These are phyloP conservation scores for Coleophora deauratella DNA, from an alignment of 2,888 invertebrate genomes.

Conservation along the genomic window DNA sequence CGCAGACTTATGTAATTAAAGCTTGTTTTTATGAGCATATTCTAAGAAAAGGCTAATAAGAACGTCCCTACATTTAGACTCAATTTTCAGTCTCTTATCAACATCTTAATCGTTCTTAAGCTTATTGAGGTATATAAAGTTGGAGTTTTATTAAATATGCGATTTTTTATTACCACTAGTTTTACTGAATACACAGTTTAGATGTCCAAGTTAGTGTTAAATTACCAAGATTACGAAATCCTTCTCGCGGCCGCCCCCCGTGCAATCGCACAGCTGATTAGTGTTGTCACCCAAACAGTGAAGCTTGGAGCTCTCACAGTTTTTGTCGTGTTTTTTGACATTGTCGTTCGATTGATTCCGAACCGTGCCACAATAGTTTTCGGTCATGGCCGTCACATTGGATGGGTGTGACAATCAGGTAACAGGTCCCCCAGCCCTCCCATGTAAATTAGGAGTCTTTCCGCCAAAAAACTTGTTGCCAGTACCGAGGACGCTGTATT, in stretches of 20 bases:
- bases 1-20: no score
- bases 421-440: slow-evolving; percentile 20
- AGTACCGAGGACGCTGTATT: neutral
- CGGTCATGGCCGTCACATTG: slow-evolving; percentile 49
- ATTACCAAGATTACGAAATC: slow-evolving; percentile 26
- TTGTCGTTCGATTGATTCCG: slow-evolving; percentile 49
- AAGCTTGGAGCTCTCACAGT: slow-evolving; percentile 46
- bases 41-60: no score
- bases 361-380: slow-evolving; percentile 48
- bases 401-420: slow-evolving; percentile 41
- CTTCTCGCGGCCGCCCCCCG: slow-evolving; percentile 18
- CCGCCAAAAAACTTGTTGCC: slow-evolving; percentile 14
- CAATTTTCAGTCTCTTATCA: no score
- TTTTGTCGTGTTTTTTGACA: slow-evolving; percentile 54
- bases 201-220: no score
- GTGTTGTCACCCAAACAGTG: slow-evolving; percentile 46
- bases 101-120: no score
- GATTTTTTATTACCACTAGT: no score
- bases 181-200: no score
- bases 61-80: no score
- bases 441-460: slow-evolving; percentile 23
- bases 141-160: no score
- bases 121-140: no score
- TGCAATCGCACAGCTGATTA: slow-evolving; percentile 40
- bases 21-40: no score